Conservation (phyloP, 2,888 invertebrate genomes). For the Saturnia pavonia region DNA sequence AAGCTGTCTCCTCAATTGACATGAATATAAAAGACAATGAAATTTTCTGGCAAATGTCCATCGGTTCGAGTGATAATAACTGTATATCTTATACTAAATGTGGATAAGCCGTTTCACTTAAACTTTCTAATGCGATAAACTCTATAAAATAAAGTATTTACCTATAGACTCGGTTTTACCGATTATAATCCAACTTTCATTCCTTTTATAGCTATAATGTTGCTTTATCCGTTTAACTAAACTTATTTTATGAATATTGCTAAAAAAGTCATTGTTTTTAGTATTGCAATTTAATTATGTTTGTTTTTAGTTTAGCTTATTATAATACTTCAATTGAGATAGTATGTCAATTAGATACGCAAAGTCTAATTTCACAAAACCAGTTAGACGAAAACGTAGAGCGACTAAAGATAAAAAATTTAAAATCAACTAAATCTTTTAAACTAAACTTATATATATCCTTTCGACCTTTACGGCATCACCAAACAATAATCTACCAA, state of each 20-base stretch:
- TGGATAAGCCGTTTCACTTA: conserved; percentile 15
- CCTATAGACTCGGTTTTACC: conserved; percentile 12
- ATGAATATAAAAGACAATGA: conserved; percentile 3
- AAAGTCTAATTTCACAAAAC: no score
- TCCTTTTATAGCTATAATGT: neutral
- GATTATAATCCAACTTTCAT: conserved; percentile 20
- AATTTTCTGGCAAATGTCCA: conserved; percentile 7
- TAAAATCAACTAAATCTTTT: no score
- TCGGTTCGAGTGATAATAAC: neutral
- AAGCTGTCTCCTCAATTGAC: neutral
- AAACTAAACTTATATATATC: no score
- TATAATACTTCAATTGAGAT: no score
- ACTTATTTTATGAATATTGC: neutral
- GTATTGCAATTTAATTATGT: no score
- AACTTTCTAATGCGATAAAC: conserved; percentile 19
- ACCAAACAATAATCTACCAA: no score
- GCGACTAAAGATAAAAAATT: no score
- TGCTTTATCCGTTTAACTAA: neutral
- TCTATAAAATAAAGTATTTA: conserved; percentile 13
- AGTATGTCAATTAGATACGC: no score
- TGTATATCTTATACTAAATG: conserved; percentile 3
- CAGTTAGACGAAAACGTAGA: no score
- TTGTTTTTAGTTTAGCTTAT: no score
- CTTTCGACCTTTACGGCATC: no score
- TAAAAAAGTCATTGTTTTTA: no score